phyloP scores from a whole-genome alignment of 2,113 vertebrate species.

The Sapajus apella region DNA sequence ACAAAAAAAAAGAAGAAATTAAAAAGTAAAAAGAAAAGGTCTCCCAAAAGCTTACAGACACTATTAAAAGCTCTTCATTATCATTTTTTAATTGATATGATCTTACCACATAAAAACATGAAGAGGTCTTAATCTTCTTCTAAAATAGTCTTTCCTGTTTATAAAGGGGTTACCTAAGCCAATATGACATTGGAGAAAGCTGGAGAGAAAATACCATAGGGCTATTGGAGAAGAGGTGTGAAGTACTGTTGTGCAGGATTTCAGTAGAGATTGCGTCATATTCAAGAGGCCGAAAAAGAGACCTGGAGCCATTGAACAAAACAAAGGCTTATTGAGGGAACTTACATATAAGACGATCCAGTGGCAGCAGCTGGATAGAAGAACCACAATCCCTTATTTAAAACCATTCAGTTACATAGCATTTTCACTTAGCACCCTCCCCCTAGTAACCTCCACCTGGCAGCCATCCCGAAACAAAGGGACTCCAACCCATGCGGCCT shows the following conservation, averaged over 20 bases:
- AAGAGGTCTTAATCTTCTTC: neutral
- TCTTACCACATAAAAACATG: neutral
- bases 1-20: neutral
- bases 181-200: neutral
- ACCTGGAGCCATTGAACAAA: too few species aligned
- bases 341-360: too few species aligned
- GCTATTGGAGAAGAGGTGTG: neutral
- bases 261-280: too few species aligned
- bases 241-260: too few species aligned
- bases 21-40: neutral
- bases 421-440: too few species aligned
- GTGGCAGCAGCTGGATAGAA: too few species aligned
- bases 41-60: neutral
- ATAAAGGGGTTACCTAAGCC: neutral
- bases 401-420: too few species aligned
- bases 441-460: too few species aligned
- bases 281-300: too few species aligned
- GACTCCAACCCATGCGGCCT: rapidly evolving
- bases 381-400: too few species aligned
- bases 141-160: neutral
- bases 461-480: too few species aligned
- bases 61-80: neutral
- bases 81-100: neutral
- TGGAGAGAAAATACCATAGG: neutral
- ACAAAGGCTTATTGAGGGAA: too few species aligned